A percentile compares a stretch with the other conserved stretches of the same genome.
Evolutionary conservation across 2,888 invertebrate species (phyloP).

Genomic region (Cyaniris semiargus): DNA sequence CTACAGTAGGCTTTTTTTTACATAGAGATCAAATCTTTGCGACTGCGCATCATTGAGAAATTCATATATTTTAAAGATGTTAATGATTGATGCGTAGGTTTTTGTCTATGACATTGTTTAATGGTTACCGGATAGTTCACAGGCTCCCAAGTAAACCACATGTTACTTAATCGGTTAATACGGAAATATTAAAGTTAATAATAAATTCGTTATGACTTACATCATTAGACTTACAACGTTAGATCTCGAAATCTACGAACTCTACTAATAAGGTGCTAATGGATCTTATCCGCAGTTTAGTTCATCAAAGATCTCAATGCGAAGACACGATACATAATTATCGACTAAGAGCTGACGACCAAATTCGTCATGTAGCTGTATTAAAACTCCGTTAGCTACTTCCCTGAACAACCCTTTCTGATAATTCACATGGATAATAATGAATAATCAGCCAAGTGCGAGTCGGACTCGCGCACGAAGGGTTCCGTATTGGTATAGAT

Average conservation of each 20-base stretch:
- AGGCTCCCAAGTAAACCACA: neutral
- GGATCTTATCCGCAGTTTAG: neutral
- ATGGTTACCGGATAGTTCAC: neutral
- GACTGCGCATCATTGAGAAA: neutral
- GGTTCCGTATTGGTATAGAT: too few relatives aligned
- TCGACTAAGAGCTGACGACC: too few relatives aligned
- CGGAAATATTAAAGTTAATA: neutral
- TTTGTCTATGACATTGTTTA: neutral
- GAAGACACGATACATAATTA: neutral
- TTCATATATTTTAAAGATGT: neutral
- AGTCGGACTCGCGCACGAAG: too few relatives aligned
- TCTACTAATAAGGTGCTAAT: constrained; percentile 8
- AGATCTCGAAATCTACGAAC: neutral
- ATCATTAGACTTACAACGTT: neutral
- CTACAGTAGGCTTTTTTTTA: neutral
- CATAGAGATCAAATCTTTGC: neutral
- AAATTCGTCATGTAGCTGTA: too few relatives aligned
- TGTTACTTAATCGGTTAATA: neutral
- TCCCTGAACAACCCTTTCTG: too few relatives aligned
- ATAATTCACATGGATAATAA: too few relatives aligned
- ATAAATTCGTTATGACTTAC: neutral
- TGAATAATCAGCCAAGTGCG: too few relatives aligned
- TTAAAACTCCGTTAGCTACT: too few relatives aligned
- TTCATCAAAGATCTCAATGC: neutral
- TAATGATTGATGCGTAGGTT: neutral